Evolutionary conservation across 1,140 invertebrate genomes (phyloP), one percentile per base, ranked within the genome.

Genomic region (Aphaenogaster floridana): DNA sequence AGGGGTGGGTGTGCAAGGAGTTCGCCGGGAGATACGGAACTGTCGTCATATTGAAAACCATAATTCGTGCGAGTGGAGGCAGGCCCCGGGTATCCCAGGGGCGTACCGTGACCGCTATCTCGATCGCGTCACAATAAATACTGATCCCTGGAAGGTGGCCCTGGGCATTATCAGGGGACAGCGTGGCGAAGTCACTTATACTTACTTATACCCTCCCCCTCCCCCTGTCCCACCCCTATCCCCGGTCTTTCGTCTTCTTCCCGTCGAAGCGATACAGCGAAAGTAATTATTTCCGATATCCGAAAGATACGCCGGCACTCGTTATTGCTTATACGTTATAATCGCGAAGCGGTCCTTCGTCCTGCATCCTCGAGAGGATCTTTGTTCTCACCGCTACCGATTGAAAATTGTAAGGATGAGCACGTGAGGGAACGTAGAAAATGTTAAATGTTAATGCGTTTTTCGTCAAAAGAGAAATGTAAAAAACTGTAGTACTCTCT

Each of bases 91-190:
- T 89, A 88, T 61, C 77, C 81, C 76, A 90, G 87, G 86, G 88
- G 87, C 91, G 93, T 94, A 94, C 91, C 93, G 92, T 93, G 91
- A 93, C 88, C 93, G 92, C 93, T 95, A 95, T 95, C 95, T 94
- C 93, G 94, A 91, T 95, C 93, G 93, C 93, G 94, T 95, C 94
- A 94, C 94, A 95, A 95, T 95, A 95, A 95, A 95, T 95, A 95
- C 94, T 93, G 94, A 95, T 95, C 95, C 94, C 89, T 94, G 95
- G 94, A 95, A 95, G 94, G 93, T 92, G 92, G 94, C 92, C 92
- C 91, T 88, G 69, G 87, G 66, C 79, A 91, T 89, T 94, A 94
- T 94, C 93, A 92, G 87, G 83, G 88, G 89, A 93, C 92, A 89
- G 92, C 92, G 93, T 89, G 92, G 90, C 92, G 66, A 91, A 94